phyloP scores from a whole-genome alignment of 2,888 invertebrate genomes.

The Tromatobia lineatoria region DNA sequence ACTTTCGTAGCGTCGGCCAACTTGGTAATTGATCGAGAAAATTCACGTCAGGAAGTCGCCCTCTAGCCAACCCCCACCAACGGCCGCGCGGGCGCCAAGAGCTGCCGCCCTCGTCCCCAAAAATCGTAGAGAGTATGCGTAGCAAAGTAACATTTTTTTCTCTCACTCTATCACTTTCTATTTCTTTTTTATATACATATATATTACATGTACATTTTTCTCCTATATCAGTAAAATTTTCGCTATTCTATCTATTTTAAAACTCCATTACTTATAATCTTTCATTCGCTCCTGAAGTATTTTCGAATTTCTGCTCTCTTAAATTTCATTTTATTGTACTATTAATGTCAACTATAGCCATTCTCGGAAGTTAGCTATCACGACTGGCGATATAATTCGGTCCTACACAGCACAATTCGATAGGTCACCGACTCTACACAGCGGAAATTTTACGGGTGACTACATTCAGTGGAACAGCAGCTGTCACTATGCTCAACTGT shows the following conservation, averaged over 20 bases:
- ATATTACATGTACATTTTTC: not conserved
- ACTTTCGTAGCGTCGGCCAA: slow-evolving; percentile 41
- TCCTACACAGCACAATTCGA: too few relatives aligned
- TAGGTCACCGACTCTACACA: too few relatives aligned
- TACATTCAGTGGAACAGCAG: too few relatives aligned
- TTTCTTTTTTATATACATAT: slow-evolving; percentile 11
- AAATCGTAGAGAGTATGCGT: slow-evolving; percentile 57
- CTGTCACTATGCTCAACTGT: too few relatives aligned
- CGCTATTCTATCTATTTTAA: not conserved
- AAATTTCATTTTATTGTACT: not conserved
- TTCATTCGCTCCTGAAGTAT: not conserved
- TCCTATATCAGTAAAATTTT: slow-evolving; percentile 15
- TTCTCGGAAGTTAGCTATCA: not conserved
- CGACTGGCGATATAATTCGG: too few relatives aligned
- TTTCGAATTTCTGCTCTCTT: not conserved
- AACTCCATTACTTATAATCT: slow-evolving; percentile 1
- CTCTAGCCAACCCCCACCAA: not conserved
- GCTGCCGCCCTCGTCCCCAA: not conserved
- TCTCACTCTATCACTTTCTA: slow-evolving; percentile 4
- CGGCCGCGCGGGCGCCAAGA: slow-evolving; percentile 14
- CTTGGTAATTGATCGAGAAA: slow-evolving; percentile 63
- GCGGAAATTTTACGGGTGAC: too few relatives aligned
- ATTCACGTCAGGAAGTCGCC: slow-evolving; percentile 55
- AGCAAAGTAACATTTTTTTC: slow-evolving; percentile 48
- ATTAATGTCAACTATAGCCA: not conserved